A percentile compares a stretch with the other conserved stretches of the same genome.
Conservation (phyloP, 2,113 vertebrate genomes). For the Lucifuga dentata region DNA sequence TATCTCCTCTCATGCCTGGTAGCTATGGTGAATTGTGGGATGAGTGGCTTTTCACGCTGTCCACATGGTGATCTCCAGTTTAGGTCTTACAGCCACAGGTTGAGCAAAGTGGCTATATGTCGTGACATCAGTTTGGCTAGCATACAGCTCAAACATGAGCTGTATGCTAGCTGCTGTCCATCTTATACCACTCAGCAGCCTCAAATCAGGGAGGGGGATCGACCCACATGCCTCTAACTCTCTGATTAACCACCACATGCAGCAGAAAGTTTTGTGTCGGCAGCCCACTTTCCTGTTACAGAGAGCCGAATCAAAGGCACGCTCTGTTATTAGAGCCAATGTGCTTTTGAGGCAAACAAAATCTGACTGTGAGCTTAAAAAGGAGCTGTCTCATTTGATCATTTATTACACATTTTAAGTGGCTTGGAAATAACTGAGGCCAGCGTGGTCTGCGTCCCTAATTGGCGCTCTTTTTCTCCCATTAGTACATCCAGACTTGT, state of each 20-base stretch:
- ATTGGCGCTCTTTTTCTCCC: slow-evolving; percentile 80
- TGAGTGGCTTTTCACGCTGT: slow-evolving; percentile 22
- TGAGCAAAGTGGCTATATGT: slow-evolving; percentile 31
- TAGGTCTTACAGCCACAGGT: slow-evolving; percentile 21
- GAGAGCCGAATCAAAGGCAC: slow-evolving; percentile 76
- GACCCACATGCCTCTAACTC: slow-evolving; percentile 67
- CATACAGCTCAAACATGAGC: slow-evolving; percentile 16
- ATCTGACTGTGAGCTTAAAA: slow-evolving; percentile 80
- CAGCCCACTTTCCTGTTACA: slow-evolving; percentile 63
- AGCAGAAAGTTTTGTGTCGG: slow-evolving; percentile 72
- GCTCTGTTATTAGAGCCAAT: slow-evolving; percentile 82
- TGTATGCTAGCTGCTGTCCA: slow-evolving; percentile 14
- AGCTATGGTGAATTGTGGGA: slow-evolving; percentile 36
- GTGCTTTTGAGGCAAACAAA: slow-evolving; percentile 81
- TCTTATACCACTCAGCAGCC: slow-evolving; percentile 41
- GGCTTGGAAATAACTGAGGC: slow-evolving; percentile 84
- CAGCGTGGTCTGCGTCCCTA: slow-evolving; percentile 78
- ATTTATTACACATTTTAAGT: slow-evolving; percentile 86
- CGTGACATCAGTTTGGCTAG: slow-evolving; percentile 22
- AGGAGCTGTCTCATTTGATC: slow-evolving; percentile 84
- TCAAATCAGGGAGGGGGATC: slow-evolving; percentile 49
- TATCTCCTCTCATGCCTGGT: slow-evolving; percentile 22
- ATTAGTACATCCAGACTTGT: slow-evolving; percentile 83
- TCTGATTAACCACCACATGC: slow-evolving; percentile 77
- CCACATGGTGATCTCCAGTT: slow-evolving; percentile 19